These are phyloP conservation scores for Orthosia cruda DNA, from an alignment of 2,888 invertebrate genomes.

Conservation along the genomic window DNA sequence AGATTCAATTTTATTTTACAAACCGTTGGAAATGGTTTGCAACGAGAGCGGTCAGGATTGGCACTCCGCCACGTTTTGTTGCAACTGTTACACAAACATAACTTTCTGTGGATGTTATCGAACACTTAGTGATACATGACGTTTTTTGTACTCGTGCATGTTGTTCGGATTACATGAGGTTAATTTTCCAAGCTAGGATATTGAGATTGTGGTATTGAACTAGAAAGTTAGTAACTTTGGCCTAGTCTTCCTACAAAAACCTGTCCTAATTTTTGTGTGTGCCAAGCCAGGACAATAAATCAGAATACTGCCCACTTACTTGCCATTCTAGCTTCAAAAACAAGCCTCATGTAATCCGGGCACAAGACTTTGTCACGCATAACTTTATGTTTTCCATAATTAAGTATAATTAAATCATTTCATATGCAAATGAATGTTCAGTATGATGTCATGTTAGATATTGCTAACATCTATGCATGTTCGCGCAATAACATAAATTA, in stretches of 20 bases:
- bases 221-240: neutral
- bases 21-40: slow-evolving; percentile 49
- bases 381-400: slow-evolving; percentile 20
- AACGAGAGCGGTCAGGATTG: slow-evolving; percentile 37
- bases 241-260: neutral
- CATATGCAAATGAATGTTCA: slow-evolving; percentile 49
- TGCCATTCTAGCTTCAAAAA: neutral
- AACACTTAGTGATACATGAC: slow-evolving; percentile 16
- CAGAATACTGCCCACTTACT: neutral
- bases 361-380: slow-evolving; percentile 5
- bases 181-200: neutral
- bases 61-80: slow-evolving; percentile 56
- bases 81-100: slow-evolving; percentile 49
- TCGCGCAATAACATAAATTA: slow-evolving; percentile 51
- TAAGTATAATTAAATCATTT: slow-evolving; percentile 51
- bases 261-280: neutral
- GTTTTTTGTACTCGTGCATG: neutral
- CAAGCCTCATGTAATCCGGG: neutral
- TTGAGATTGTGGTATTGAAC: neutral
- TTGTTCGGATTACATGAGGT: no score
- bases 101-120: slow-evolving; percentile 28
- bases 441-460: slow-evolving; percentile 48
- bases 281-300: neutral
- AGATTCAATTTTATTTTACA: slow-evolving; percentile 50
- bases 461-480: slow-evolving; percentile 50